phyloP scores from a whole-genome alignment of 2,888 invertebrate species.

The Ypsolopha sequella region DNA sequence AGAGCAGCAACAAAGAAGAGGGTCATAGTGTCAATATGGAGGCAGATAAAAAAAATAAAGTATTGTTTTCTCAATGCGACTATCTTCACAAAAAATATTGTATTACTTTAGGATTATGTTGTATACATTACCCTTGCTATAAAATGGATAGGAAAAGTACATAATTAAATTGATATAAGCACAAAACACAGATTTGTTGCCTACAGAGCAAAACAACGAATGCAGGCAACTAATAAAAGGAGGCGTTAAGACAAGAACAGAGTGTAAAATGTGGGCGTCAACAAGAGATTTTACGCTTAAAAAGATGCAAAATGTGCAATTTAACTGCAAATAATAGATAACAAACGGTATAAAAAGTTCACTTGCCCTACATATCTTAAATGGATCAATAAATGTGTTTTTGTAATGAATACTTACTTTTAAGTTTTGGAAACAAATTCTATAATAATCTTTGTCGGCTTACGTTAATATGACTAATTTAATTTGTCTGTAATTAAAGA shows the following conservation, averaged over 20 bases:
- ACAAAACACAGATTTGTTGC: constrained; percentile 6
- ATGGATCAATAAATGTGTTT: neutral
- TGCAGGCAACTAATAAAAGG: constrained; percentile 9
- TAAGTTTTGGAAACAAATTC: neutral
- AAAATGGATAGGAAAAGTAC: too few species aligned
- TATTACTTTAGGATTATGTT: too few species aligned
- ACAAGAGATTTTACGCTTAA: neutral
- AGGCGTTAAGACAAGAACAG: neutral
- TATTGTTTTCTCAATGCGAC: too few species aligned
- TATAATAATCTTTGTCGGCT: neutral
- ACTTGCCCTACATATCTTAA: neutral
- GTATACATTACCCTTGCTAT: too few species aligned
- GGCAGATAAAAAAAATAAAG: too few species aligned
- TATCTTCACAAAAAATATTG: too few species aligned
- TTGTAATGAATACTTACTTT: neutral
- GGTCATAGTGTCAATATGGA: too few species aligned
- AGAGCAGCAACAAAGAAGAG: too few species aligned
- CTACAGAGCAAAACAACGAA: constrained; percentile 13
- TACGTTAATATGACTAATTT: neutral
- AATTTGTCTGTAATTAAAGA: neutral
- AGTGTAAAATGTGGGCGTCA: neutral
- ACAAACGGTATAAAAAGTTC: constrained; percentile 4
- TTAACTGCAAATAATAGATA: constrained; percentile 10
- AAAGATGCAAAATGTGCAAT: neutral
- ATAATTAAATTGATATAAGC: too few species aligned